Evolutionary conservation across 1,140 invertebrate species (phyloP).

Genomic region (Pachypeltis micranthus): DNA sequence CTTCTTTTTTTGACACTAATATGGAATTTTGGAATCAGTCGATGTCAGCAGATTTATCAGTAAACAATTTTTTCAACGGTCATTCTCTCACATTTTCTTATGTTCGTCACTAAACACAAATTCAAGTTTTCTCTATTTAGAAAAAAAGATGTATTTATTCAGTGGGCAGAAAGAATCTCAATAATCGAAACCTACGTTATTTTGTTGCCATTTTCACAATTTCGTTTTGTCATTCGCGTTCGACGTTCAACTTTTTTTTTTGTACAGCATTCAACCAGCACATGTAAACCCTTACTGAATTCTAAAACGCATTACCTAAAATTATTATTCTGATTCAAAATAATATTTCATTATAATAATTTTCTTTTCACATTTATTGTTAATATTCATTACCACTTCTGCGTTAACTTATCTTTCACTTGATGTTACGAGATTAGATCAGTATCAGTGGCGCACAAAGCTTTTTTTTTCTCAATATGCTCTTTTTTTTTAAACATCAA

Average conservation of each 20-base stretch:
- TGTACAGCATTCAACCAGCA: neutral
- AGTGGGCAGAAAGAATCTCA: too few species aligned
- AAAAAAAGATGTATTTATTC: too few species aligned
- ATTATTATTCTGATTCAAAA: conserved; percentile 19
- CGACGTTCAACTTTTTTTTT: too few species aligned
- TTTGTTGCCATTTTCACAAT: too few species aligned
- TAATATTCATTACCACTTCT: conserved; percentile 4
- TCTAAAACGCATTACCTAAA: conserved; percentile 17
- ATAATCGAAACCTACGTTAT: too few species aligned
- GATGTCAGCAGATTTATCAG: conserved; percentile 18
- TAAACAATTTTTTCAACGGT: neutral
- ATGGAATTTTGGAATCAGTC: conserved; percentile 22
- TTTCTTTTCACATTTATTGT: neutral
- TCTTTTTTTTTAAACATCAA: conserved; percentile 21
- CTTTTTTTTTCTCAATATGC: conserved; percentile 19
- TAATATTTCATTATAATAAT: conserved; percentile 15
- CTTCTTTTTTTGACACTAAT: conserved; percentile 18
- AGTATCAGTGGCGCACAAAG: conserved; percentile 3
- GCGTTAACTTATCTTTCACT: conserved; percentile 19
- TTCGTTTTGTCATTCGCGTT: too few species aligned
- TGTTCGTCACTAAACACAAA: too few species aligned
- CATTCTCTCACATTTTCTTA: too few species aligned
- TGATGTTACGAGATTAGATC: too few species aligned
- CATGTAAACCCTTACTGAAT: neutral
- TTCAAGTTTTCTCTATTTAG: too few species aligned